phyloP scores from a whole-genome alignment of 2,113 vertebrate species.

The Myrmophylax atrothorax region DNA sequence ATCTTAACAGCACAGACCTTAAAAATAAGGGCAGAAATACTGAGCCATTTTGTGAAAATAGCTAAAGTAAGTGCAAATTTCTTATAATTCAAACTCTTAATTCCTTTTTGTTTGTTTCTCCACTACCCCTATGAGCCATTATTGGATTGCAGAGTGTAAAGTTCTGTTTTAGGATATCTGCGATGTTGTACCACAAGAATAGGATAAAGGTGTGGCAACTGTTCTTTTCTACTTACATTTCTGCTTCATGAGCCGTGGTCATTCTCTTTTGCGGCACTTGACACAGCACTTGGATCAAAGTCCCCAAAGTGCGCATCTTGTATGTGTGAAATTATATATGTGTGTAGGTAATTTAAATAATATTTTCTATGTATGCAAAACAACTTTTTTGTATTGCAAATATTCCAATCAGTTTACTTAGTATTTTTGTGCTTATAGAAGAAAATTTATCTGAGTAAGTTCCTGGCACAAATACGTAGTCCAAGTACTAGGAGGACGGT shows the following conservation, averaged over 20 bases:
- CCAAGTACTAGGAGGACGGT: neutral
- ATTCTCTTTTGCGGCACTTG: neutral
- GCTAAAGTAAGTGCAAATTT: slow-evolving; percentile 87
- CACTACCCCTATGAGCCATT: neutral
- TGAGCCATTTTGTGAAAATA: slow-evolving; percentile 97
- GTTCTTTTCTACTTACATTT: neutral
- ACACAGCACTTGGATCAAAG: neutral
- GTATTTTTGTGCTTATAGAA: neutral
- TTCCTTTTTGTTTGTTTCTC: neutral
- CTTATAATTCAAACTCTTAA: neutral
- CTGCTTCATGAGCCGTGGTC: neutral
- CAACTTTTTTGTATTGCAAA: neutral
- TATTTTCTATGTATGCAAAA: neutral
- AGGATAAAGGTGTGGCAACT: neutral
- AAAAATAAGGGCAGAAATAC: slow-evolving; percentile 94
- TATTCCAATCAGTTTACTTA: neutral
- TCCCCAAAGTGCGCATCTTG: neutral
- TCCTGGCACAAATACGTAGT: neutral
- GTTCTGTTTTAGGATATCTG: neutral
- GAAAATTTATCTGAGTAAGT: neutral
- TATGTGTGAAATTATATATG: neutral
- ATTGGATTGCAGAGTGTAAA: neutral
- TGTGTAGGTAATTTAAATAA: neutral
- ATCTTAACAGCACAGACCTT: slow-evolving; percentile 94
- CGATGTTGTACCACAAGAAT: neutral